A percentile compares a stretch with the other conserved stretches of the same genome.
These are phyloP conservation scores for Chloropsis cyanopogon DNA, from an alignment of 2,113 vertebrate species.

Conservation along the genomic window DNA sequence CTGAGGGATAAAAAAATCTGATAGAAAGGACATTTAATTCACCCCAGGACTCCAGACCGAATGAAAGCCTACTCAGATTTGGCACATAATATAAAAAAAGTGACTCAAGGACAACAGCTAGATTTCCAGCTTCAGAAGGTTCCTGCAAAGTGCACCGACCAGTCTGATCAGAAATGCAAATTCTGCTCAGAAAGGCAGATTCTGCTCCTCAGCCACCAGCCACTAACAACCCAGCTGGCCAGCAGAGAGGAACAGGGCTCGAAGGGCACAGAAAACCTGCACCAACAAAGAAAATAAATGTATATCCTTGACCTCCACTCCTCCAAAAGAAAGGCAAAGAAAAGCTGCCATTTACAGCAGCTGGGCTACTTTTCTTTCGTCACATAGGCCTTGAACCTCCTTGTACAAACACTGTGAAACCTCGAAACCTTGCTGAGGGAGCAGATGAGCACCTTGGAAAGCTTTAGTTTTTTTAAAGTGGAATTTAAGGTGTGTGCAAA, in stretches of 20 bases:
- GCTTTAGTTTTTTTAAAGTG: neutral
- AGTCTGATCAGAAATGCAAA: neutral
- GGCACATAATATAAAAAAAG: neutral
- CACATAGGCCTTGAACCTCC: neutral
- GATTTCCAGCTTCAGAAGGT: neutral
- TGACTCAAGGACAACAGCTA: neutral
- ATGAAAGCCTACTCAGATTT: neutral
- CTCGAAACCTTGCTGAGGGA: neutral
- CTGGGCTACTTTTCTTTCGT: neutral
- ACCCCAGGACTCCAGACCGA: neutral
- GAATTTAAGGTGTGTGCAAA: neutral
- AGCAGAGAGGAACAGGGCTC: neutral
- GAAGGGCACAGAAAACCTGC: neutral
- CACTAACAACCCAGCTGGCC: neutral
- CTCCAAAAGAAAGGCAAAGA: neutral
- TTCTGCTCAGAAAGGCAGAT: neutral
- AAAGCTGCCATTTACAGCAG: neutral
- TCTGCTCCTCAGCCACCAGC: neutral
- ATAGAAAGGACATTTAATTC: neutral
- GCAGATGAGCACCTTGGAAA: neutral
- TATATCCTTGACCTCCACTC: neutral
- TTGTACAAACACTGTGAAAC: neutral
- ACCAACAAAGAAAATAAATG: neutral
- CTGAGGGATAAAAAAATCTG: neutral
- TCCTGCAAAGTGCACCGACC: accelerated